Conservation (phyloP, 2,113 vertebrate genomes). For the Lophochroa leadbeateri region DNA sequence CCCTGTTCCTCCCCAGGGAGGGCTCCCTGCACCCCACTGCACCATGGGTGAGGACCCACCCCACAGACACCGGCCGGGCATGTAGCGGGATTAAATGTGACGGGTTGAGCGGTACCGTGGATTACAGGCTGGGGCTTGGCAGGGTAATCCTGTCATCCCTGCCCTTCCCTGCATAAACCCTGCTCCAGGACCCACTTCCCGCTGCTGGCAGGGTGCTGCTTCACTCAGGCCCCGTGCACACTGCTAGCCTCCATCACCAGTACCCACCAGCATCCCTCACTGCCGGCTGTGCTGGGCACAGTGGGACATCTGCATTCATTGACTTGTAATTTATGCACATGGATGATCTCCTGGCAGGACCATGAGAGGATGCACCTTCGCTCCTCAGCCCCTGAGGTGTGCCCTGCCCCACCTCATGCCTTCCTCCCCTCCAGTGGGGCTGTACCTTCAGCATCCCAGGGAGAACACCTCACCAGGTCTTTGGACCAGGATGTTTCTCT, state of each 20-base stretch:
- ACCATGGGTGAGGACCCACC: fast-evolving
- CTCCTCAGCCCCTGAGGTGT: not conserved
- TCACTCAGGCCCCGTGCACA: fast-evolving
- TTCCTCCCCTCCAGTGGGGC: not conserved
- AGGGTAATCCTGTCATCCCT: slow-evolving; percentile 54
- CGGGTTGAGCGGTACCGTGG: not conserved
- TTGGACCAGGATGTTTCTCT: not conserved
- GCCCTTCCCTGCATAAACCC: not conserved
- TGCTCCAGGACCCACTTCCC: fast-evolving
- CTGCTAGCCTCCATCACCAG: not conserved
- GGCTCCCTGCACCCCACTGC: not conserved
- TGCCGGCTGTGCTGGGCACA: fast-evolving
- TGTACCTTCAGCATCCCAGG: not conserved
- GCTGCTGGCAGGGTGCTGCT: fast-evolving
- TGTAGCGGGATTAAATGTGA: not conserved
- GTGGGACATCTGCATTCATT: not conserved
- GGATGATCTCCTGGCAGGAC: not conserved
- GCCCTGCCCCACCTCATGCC: not conserved
- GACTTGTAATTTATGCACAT: not conserved
- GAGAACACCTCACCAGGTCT: fast-evolving
- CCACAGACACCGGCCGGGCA: not conserved
- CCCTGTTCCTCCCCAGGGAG: not conserved
- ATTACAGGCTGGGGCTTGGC: slow-evolving; percentile 26
- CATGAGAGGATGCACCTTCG: not conserved
- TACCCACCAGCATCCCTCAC: too few relatives aligned